Base-by-base conservation (phyloP, 1,140 invertebrate genomes). In the Drosophila navojoa region DNA sequence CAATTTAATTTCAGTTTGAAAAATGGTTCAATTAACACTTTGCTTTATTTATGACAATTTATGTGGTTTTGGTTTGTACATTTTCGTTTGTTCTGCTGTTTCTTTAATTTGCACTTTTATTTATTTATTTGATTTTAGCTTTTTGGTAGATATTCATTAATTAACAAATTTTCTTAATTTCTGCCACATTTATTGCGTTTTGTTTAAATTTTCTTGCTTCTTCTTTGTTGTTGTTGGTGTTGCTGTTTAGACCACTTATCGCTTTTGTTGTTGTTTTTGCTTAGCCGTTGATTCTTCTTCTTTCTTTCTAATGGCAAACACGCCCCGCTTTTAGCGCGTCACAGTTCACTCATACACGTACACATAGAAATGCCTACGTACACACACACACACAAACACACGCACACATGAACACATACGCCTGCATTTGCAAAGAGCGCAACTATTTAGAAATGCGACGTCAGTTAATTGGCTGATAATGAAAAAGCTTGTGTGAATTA, bases 271-370 rank as follows among this genome's bases (percentile, higher is more conserved):
- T 58, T 71, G 68, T 44, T 69, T 52, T 61, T 58, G 29, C 19
- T 66, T 58, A 10, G 32, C 5, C 10, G 7, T 32, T 32, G 6
- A 32, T 32, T 58, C 35, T 42, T 22, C 19, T 49, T 49, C 35
- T 29, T 10, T 13, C 10, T 54, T 54, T 76, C 68, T 60, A 79
- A 64, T 53, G 55, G 44, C 52, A 77, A 80, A 81, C 81, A 84
- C 81, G 73, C 81, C 81, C 78, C 72, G 71, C 64, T 82, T 81
- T 79, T 70, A 62, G 58, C 66, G 69, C 80, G 81, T 85, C 81
- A 84, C 64, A 71, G 55, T 54, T 45, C 44, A 49, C 58, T 53
- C 77, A 64, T 61, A 38, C 32, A 22, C 11, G 11, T 25, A 50
- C 11, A 29, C 49, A 50, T 9, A 47, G 4, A 47, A 3, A 25